Conservation (phyloP, 2,888 invertebrate species). For the Habroteleia sp. region DNA sequence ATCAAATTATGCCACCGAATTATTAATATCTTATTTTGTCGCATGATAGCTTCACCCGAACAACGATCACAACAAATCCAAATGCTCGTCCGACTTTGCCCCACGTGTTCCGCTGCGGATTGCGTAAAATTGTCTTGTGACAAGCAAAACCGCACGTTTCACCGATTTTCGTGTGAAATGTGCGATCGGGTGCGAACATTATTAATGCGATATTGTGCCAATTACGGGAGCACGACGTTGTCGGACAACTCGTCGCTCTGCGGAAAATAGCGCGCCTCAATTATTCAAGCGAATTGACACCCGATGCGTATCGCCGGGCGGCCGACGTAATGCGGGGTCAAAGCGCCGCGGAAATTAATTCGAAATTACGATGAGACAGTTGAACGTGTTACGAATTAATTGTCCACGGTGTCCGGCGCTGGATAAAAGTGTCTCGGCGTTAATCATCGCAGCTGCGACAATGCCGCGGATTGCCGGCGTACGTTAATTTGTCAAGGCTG, state of each 20-base stretch:
- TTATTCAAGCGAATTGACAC: conserved; percentile 57
- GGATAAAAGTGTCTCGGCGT: conserved; percentile 62
- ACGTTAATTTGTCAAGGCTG: conserved; percentile 57
- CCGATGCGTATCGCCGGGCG: conserved; percentile 41
- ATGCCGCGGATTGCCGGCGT: conserved; percentile 44
- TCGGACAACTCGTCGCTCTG: conserved; percentile 10
- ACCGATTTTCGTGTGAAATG: conserved; percentile 9
- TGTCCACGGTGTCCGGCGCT: conserved; percentile 51
- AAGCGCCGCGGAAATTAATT: conserved; percentile 56
- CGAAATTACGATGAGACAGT: conserved; percentile 62
- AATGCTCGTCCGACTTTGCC: too few species aligned
- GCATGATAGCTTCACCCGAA: too few species aligned
- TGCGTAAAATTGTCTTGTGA: conserved; percentile 3
- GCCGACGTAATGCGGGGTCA: conserved; percentile 28
- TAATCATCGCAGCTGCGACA: conserved; percentile 61
- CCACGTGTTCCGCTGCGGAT: too few species aligned
- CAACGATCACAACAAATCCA: too few species aligned
- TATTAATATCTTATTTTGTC: too few species aligned
- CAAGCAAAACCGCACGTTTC: conserved; percentile 8
- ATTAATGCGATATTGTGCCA: conserved; percentile 42
- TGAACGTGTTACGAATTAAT: conserved; percentile 59
- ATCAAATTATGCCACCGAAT: too few species aligned
- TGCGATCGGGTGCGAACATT: conserved; percentile 12
- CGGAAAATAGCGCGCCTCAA: conserved; percentile 42
- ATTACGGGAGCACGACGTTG: conserved; percentile 9